Base-by-base conservation (phyloP, 2,888 invertebrate genomes). In the Autographa pulchrina region DNA sequence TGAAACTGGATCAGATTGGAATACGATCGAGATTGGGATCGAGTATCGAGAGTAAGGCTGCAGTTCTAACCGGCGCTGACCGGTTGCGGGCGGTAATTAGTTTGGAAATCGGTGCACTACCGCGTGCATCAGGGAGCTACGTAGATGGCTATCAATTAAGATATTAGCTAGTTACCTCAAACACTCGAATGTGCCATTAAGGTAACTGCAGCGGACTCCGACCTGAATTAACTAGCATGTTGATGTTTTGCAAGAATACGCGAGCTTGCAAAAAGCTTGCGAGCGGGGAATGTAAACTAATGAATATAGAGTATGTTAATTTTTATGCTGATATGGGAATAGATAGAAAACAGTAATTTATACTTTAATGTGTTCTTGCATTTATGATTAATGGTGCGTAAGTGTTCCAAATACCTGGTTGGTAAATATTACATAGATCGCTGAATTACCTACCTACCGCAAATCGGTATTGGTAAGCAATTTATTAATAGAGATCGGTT, bases 121-220 rank as follows among this genome's bases (percentile, higher is more conserved):
- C 58, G 64, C 68, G 77, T 68, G 18, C 31, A 18, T 43, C 62
- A 59, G 14, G 43, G 38, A 48, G 35, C 62, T 64, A 74, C 35
- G 54, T 65, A 69, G 65, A 74, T 74, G 60, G 63, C 65, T 68
- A 68, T 70, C 66, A 77, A 80, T 77, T 77, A 77, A 67, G 81
- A 80, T 72, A 79, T 66, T 80, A 77, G 64, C 62, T 64, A 43
- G 62, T 43, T 62, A 62, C 59, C 66, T 31, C 64, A 54, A 72
- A 73, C 68, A 76, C 67, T 80, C 54, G 2, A 66, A 16, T 59
- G 14, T 35, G 38, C 59, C 38, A 56, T 70, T 68, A 74, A 14
- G 62, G 11, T 67, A 58, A 18, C 43, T 54, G 67, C 32, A 48
- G 32, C 60, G 56, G 38, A 58, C 62, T 72, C 13, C 54, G 54